These are phyloP conservation scores for Chrysolina oricalcia DNA, from an alignment of 2,888 invertebrate species.

Conservation along the genomic window DNA sequence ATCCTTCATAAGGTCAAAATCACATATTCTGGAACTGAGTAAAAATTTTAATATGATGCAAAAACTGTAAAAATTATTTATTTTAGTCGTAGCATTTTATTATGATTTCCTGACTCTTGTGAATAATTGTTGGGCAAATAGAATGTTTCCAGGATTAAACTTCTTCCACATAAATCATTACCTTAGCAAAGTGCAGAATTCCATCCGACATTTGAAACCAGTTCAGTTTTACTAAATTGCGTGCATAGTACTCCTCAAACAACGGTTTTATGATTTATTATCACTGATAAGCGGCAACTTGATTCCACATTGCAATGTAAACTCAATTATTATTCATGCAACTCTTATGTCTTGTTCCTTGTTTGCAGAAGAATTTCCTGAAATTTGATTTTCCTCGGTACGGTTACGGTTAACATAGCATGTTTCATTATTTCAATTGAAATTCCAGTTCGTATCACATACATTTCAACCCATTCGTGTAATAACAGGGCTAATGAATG, in stretches of 20 bases:
- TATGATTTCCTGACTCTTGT: too few species aligned
- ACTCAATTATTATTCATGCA: not conserved
- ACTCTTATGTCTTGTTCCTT: not conserved
- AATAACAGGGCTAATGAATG: not conserved
- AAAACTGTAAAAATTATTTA: too few species aligned
- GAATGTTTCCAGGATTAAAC: too few species aligned
- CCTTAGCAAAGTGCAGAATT: not conserved
- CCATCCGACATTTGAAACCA: not conserved
- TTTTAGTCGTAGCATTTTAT: too few species aligned
- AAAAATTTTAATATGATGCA: too few species aligned
- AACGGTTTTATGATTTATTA: not conserved
- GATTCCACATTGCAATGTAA: too few species aligned
- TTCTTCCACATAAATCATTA: not conserved
- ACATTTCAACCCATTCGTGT: not conserved
- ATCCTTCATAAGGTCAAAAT: too few species aligned
- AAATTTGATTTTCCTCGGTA: not conserved
- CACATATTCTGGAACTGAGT: too few species aligned
- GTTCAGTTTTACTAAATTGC: not conserved
- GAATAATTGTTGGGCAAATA: too few species aligned
- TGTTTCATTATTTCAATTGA: not conserved
- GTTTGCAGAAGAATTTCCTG: conserved; percentile 5
- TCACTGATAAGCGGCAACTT: not conserved
- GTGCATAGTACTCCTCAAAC: not conserved
- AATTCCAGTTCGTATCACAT: not conserved
- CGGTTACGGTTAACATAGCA: not conserved